A percentile compares a stretch with the other conserved stretches of the same genome.
Evolutionary conservation across 2,888 invertebrate genomes (phyloP).

Genomic region (Lutraria lutraria): DNA sequence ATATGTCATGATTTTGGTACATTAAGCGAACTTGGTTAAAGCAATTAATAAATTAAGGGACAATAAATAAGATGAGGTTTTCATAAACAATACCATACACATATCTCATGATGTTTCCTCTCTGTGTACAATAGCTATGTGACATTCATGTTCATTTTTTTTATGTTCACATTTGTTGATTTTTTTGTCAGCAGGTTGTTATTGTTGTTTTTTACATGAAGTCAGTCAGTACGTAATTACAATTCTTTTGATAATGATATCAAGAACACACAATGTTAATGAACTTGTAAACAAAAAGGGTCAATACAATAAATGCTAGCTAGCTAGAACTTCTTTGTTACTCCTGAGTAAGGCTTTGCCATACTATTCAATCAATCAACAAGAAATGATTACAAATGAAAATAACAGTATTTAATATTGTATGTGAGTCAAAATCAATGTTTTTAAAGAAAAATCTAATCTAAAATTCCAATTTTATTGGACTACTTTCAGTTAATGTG

Average conservation of each 20-base stretch:
- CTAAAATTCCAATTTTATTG: too few relatives aligned
- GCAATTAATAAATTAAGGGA: too few relatives aligned
- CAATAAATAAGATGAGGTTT: too few relatives aligned
- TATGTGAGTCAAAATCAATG: too few relatives aligned
- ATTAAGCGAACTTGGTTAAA: too few relatives aligned
- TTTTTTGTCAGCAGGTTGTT: not conserved
- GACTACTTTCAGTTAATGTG: not conserved
- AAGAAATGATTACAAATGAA: too few relatives aligned
- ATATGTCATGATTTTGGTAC: too few relatives aligned
- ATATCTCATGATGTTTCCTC: not conserved
- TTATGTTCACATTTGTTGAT: not conserved
- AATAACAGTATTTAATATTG: too few relatives aligned
- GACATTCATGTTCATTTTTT: constrained; percentile 10
- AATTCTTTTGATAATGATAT: not conserved
- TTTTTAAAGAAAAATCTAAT: too few relatives aligned
- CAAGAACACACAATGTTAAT: not conserved
- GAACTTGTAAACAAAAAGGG: not conserved
- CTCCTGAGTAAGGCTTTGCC: too few relatives aligned
- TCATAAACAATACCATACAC: not conserved
- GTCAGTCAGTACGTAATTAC: constrained; percentile 4
- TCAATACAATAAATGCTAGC: not conserved
- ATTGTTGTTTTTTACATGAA: constrained; percentile 1
- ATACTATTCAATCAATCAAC: too few relatives aligned
- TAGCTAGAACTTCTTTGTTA: too few relatives aligned
- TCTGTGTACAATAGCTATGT: not conserved